These are phyloP conservation scores for Oceanodroma leucorhoa DNA, from an alignment of 2,797 vertebrate species.

Conservation along the genomic window DNA sequence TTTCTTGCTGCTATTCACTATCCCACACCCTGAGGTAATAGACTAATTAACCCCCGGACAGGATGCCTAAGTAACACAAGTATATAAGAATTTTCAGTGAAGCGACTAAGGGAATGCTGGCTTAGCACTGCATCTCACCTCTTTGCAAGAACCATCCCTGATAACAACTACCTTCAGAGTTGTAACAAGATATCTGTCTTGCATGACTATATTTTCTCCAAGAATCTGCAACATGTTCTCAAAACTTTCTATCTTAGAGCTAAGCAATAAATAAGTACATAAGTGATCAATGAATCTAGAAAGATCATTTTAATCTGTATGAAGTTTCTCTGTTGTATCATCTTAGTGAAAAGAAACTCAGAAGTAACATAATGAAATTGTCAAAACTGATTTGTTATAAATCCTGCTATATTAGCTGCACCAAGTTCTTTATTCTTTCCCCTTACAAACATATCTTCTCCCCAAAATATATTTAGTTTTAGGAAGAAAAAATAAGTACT, in stretches of 20 bases:
- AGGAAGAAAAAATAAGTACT: not conserved
- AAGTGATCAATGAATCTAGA: not conserved
- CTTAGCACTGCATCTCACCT: not conserved
- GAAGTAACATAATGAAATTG: not conserved
- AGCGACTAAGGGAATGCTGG: not conserved
- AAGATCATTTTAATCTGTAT: not conserved
- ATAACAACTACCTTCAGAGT: not conserved
- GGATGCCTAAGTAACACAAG: not conserved
- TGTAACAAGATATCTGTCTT: not conserved
- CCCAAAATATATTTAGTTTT: not conserved
- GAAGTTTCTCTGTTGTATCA: not conserved
- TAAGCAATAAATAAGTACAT: not conserved
- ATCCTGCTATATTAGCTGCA: not conserved
- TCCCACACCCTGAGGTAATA: not conserved
- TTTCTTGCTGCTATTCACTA: not conserved
- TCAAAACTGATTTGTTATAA: not conserved
- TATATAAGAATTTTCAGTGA: accelerated
- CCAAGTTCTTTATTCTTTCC: not conserved
- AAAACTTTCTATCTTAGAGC: not conserved
- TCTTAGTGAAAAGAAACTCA: not conserved
- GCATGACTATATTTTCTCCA: not conserved
- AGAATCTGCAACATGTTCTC: not conserved
- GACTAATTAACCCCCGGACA: not conserved
- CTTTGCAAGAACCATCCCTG: not conserved
- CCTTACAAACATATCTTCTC: not conserved